Evolutionary conservation across 2,888 invertebrate genomes (phyloP).

Genomic region (Lithophane leautieri): DNA sequence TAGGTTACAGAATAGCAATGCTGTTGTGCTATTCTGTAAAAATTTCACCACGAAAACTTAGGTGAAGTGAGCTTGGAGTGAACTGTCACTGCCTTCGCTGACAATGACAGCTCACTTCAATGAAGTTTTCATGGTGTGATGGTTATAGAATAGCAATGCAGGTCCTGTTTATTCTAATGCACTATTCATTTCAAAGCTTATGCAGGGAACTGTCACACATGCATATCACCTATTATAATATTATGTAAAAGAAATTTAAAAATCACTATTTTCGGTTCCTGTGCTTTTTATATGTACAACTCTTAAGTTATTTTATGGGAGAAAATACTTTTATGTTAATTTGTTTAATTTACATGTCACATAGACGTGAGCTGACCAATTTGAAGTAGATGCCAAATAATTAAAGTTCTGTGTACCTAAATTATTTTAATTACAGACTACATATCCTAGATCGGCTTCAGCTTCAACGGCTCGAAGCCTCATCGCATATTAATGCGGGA

Average conservation of each 20-base stretch:
- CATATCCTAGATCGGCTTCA: conserved; percentile 14
- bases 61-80: too few species aligned
- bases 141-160: too few species aligned
- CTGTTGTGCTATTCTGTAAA: too few species aligned
- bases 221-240: not conserved
- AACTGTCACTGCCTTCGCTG: too few species aligned
- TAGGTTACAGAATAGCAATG: too few species aligned
- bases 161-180: not conserved
- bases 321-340: not conserved
- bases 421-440: conserved; percentile 3
- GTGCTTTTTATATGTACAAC: conserved; percentile 47
- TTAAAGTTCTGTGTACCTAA: conserved; percentile 4
- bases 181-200: not conserved
- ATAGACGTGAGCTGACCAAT: conserved; percentile 17
- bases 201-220: conserved; percentile 2
- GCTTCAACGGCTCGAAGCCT: conserved; percentile 8
- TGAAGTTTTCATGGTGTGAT: too few species aligned
- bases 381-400: conserved; percentile 8
- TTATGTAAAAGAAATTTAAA: conserved; percentile 22
- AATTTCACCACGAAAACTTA: too few species aligned
- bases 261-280: conserved; percentile 52
- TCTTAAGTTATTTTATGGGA: conserved; percentile 24
- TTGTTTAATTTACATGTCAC: conserved; percentile 3
- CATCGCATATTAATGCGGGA: conserved; percentile 51
- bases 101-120: too few species aligned